Conservation (phyloP, 2,797 vertebrate species). For the Poecile montanus region DNA sequence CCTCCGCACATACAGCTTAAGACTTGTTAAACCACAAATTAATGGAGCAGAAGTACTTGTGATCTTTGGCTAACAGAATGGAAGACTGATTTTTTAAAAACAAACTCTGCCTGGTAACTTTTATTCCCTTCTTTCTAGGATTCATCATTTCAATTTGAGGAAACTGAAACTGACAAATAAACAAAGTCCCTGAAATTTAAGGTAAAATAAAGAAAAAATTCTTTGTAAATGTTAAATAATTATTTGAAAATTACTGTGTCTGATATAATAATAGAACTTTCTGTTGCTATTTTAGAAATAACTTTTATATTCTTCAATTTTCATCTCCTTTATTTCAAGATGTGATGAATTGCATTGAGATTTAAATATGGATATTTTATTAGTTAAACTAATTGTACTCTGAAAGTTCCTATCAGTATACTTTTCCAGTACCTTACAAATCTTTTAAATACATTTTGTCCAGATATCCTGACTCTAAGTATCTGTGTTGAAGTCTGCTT, state of each 20-base stretch:
- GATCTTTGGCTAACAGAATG: not conserved
- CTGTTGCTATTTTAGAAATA: not conserved
- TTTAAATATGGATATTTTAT: not conserved
- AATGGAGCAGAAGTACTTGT: not conserved
- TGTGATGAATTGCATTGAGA: not conserved
- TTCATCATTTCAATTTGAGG: not conserved
- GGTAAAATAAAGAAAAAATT: not conserved
- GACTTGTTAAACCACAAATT: not conserved
- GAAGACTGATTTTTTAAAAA: not conserved
- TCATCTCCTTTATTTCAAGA: not conserved
- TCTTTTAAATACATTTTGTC: not conserved
- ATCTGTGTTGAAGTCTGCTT: not conserved
- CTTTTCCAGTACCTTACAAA: not conserved
- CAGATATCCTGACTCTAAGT: not conserved
- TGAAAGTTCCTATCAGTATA: not conserved
- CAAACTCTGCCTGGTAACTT: not conserved
- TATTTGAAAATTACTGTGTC: not conserved
- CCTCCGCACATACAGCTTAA: not conserved
- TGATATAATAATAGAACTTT: not conserved
- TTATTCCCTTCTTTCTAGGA: not conserved
- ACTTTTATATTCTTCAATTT: not conserved
- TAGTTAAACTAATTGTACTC: not conserved
- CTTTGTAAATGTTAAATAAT: not conserved
- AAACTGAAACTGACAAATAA: not conserved
- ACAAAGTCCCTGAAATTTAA: not conserved